Evolutionary conservation across 2,888 invertebrate species (phyloP).

Genomic region (Drosophila meridionalis): DNA sequence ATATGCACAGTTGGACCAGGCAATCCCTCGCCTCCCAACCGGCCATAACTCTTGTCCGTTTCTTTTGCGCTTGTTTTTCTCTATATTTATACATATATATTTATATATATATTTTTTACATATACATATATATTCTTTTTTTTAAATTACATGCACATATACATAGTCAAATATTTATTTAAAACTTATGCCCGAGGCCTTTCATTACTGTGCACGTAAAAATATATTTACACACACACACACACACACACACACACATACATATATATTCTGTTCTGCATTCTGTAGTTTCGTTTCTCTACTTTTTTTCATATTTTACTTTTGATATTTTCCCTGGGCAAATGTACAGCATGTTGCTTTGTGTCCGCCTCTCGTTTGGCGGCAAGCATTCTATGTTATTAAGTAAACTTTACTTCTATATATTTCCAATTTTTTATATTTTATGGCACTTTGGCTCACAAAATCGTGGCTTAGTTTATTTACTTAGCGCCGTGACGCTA

Average conservation of each 20-base stretch:
- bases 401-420: conserved; percentile 17
- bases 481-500: conserved; percentile 50
- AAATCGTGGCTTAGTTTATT: conserved; percentile 68
- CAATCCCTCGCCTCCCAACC: conserved; percentile 13
- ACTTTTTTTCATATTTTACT: conserved; percentile 30
- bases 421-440: conserved; percentile 7
- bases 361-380: conserved; percentile 32
- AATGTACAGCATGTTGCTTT: conserved; percentile 70
- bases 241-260: not conserved
- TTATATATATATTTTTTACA: not conserved
- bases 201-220: conserved; percentile 76
- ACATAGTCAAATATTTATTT: conserved; percentile 78
- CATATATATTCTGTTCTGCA: conserved; percentile 23
- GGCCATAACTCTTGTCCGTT: conserved; percentile 44
- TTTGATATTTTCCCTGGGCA: conserved; percentile 60
- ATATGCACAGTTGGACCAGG: conserved; percentile 60
- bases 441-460: conserved; percentile 14
- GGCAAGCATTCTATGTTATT: conserved; percentile 13
- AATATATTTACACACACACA: conserved; percentile 24
- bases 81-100: conserved; percentile 27
- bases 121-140: conserved; percentile 45
- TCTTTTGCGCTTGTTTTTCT: conserved; percentile 50
- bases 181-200: conserved; percentile 78
- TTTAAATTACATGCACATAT: conserved; percentile 77
- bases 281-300: conserved; percentile 35